Evolutionary conservation across 2,113 vertebrate genomes (phyloP), one percentile per base, ranked within the genome.

Genomic region (Sorex araneus): DNA sequence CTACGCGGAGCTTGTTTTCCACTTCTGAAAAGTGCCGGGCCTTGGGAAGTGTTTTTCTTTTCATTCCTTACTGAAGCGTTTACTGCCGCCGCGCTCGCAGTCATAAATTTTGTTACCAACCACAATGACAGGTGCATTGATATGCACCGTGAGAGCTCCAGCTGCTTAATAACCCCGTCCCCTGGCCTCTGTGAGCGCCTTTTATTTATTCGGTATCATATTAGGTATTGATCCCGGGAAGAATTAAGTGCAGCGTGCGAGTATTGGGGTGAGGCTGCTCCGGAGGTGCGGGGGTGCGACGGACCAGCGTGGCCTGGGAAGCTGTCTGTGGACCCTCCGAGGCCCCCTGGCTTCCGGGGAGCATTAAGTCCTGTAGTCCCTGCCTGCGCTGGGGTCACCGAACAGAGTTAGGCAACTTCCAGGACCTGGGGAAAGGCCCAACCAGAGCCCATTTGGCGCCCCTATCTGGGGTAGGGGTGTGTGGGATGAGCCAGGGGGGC

Each of bases 71-170:
- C 98, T 97, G 97, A 98, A 98, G 98, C 98, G 98, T 99, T 99
- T 99, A 98, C 98, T 98, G 98, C 98, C 98, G 98, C 97, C 97
- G 98, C 96, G 98, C 98, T 98, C 97, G 98, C 95, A 98, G 98
- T 99, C 99, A 99, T 99, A 99, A 99, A 99, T 99, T 99, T 98
- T 98, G 98, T 98, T 98, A 98, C 98, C 98, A 98, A 98, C 98
- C 98, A 97, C 98, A 98, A 97, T 99, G 99, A 99, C 99, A 99
- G 99, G 99, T 99, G 99, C 99, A 99, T 99, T 99, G 98, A 99
- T 99, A 99, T 99, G 99, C 99, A 98, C 98, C 97, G 98, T 97
- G 98, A 98, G 97, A 97, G 97, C 98, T 97, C 98, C 97, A 97
- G 97, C 98, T 98, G 98, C 97, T 98, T 98, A 98, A 98, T 97